Conservation (phyloP, 1,140 invertebrate species). For the Cheumatopsyche charites region DNA sequence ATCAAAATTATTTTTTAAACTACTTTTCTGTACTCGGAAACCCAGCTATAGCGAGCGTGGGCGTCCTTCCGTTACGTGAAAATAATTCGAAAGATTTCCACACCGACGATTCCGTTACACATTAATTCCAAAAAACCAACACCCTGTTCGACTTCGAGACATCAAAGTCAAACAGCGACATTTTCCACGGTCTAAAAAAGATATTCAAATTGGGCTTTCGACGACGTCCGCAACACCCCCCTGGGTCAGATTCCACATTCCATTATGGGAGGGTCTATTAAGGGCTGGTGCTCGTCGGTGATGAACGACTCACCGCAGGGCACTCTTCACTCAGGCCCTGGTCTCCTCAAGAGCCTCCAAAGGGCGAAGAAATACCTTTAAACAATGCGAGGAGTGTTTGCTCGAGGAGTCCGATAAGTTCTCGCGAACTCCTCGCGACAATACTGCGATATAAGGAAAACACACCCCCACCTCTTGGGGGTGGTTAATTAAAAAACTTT, state of each 20-base stretch:
- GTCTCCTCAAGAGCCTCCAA: neutral
- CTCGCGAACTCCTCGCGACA: constrained; percentile 18
- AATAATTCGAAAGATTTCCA: too few species aligned
- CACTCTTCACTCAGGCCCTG: neutral
- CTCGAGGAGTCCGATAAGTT: neutral
- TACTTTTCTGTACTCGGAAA: too few species aligned
- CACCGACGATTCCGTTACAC: too few species aligned
- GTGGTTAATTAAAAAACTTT: constrained; percentile 32
- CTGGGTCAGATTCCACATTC: neutral
- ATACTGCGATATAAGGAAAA: neutral
- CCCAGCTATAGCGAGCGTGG: too few species aligned
- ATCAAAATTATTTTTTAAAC: too few species aligned
- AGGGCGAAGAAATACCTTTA: neutral
- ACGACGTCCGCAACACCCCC: neutral
- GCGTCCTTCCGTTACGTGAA: too few species aligned
- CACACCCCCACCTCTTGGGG: too few species aligned
- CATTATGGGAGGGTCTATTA: neutral
- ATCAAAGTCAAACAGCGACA: neutral
- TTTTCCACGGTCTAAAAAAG: neutral
- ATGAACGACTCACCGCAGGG: neutral
- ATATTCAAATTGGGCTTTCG: constrained; percentile 19
- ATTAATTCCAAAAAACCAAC: too few species aligned
- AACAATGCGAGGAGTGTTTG: constrained; percentile 21
- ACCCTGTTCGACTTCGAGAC: too few species aligned
- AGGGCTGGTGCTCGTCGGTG: too few species aligned